Conservation (phyloP, 2,797 vertebrate genomes). For the Chelidonichthys spinosus region DNA sequence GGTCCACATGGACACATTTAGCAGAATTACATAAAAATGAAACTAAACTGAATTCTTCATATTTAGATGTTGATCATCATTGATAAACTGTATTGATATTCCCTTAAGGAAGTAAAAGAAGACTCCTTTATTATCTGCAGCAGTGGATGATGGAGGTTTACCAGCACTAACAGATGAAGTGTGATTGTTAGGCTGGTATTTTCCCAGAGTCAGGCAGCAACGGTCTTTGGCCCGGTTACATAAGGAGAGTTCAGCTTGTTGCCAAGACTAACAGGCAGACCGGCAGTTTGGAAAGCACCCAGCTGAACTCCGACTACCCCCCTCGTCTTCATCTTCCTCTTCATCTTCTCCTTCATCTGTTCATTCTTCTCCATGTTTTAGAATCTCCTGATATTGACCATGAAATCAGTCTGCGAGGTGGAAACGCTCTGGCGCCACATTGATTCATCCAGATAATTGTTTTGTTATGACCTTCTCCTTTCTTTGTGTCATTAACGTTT, state of each 20-base stretch:
- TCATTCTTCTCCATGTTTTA: slow-evolving; percentile 4
- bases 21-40: not conserved
- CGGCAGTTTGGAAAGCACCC: slow-evolving; percentile 52
- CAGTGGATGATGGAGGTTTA: not conserved
- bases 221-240: slow-evolving; percentile 35
- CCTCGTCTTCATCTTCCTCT: not conserved
- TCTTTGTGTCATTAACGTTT: not conserved
- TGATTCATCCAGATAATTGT: not conserved
- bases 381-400: not conserved
- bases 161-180: not conserved
- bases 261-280: slow-evolving; percentile 58
- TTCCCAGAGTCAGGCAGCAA: slow-evolving; percentile 44
- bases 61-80: not conserved
- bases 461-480: not conserved
- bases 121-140: not conserved
- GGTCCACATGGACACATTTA: not conserved
- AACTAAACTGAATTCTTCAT: not conserved
- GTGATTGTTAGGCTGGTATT: slow-evolving; percentile 23
- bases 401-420: slow-evolving; percentile 1
- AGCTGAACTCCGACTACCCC: slow-evolving; percentile 24
- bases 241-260: slow-evolving; percentile 35
- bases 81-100: not conserved
- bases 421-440: not conserved
- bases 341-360: slow-evolving; percentile 1
- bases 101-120: not conserved